Percentiles rank a stretch among this genome's conserved stretches.
Conservation (phyloP, 2,113 vertebrate species). For the Gadus macrocephalus region DNA sequence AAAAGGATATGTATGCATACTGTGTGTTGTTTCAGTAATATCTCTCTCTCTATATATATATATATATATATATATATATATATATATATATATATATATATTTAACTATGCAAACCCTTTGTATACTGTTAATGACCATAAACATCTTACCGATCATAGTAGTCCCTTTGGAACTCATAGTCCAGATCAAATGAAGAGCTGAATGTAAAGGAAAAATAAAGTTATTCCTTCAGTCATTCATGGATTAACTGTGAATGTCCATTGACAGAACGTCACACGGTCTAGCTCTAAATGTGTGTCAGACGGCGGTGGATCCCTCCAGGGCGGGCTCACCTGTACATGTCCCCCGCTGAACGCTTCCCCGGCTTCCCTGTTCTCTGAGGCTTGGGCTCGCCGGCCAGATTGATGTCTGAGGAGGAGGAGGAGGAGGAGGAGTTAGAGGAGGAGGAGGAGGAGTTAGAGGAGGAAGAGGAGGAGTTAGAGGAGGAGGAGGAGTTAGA, state of each 20-base stretch:
- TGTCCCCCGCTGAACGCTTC: constrained; percentile 86
- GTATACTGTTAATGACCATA: not conserved
- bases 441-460: no score
- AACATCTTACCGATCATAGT: constrained; percentile 79
- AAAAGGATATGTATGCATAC: not conserved
- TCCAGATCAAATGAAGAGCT: constrained; percentile 87
- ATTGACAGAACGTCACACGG: not conserved
- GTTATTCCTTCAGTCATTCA: no score
- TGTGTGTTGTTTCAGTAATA: not conserved
- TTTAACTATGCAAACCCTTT: not conserved
- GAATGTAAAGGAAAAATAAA: constrained; percentile 22
- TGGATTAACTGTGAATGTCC: not conserved
- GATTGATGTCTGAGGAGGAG: constrained; percentile 79
- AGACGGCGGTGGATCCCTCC: not conserved
- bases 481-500: no score
- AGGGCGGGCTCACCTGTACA: constrained; percentile 77
- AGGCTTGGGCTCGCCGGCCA: constrained; percentile 88
- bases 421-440: no score
- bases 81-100: not conserved
- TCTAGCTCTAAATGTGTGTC: no score
- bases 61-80: no score
- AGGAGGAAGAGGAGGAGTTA: no score
- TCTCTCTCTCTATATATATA: no score
- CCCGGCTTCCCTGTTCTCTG: constrained; percentile 79
- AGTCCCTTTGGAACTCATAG: constrained; percentile 87